Conservation (phyloP, 2,113 vertebrate genomes). For the Mesembrinibis cayennensis region DNA sequence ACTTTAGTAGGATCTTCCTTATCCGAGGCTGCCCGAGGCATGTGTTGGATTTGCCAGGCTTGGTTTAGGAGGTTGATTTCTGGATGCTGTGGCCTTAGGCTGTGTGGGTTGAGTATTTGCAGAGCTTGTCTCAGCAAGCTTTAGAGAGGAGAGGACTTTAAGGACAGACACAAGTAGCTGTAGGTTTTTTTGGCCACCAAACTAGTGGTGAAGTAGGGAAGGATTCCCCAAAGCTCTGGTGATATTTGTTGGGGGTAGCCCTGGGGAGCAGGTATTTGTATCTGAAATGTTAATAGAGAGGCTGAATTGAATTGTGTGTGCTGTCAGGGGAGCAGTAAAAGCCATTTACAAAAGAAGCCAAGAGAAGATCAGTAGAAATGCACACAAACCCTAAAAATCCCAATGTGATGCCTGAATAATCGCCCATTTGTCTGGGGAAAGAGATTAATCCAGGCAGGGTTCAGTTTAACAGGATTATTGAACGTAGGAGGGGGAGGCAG, state of each 20-base stretch:
- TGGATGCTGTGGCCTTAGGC: background rate
- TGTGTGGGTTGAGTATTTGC: background rate
- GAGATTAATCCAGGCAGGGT: conserved; percentile 57
- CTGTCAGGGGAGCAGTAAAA: conserved; percentile 54
- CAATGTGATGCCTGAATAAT: conserved; percentile 60
- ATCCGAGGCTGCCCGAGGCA: background rate
- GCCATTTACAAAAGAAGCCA: conserved; percentile 58
- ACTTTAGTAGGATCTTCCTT: background rate
- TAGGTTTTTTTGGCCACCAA: background rate
- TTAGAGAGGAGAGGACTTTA: background rate
- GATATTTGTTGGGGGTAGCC: conserved; percentile 4
- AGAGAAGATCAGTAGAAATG: conserved; percentile 48
- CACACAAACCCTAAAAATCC: conserved; percentile 68
- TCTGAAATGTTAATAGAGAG: conserved; percentile 48
- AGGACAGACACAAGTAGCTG: background rate
- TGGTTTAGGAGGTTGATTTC: background rate
- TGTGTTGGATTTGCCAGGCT: background rate
- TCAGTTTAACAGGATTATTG: conserved; percentile 66
- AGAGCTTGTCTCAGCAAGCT: background rate
- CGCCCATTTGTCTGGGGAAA: conserved; percentile 52
- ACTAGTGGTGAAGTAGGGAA: background rate
- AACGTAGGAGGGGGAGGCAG: background rate
- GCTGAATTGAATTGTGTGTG: background rate
- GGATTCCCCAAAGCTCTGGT: background rate
- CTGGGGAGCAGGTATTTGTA: conserved; percentile 60